A percentile compares a stretch with the other conserved stretches of the same genome.
These are phyloP conservation scores for Molossus alvarezi DNA, from an alignment of 2,797 vertebrate genomes.

Conservation along the genomic window DNA sequence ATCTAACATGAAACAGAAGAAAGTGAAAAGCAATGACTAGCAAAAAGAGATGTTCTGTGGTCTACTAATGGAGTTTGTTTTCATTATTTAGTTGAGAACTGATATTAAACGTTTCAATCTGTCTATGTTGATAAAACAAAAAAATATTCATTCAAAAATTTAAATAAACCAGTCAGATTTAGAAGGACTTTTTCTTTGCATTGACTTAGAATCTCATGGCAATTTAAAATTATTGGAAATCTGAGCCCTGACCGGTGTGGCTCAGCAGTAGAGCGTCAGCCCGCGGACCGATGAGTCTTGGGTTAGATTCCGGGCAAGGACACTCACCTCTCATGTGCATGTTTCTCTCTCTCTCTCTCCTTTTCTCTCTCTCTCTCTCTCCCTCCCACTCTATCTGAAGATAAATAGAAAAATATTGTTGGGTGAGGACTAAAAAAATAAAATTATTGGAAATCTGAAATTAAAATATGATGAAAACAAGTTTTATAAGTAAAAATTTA, in stretches of 20 bases:
- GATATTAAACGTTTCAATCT: background rate
- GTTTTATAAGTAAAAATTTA: conserved; percentile 62
- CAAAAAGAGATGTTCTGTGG: conserved; percentile 16
- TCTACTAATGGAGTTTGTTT: conserved; percentile 42
- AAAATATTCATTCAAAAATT: conserved; percentile 54
- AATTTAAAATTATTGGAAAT: conserved; percentile 50
- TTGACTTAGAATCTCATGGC: background rate
- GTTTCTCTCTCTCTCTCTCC: too few species aligned
- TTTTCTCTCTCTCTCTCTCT: too few species aligned
- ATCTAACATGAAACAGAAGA: conserved; percentile 22
- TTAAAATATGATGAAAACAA: conserved; percentile 49
- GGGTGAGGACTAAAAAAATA: too few species aligned
- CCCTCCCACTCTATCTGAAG: too few species aligned
- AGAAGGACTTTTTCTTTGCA: conserved; percentile 5
- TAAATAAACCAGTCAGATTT: conserved; percentile 45
- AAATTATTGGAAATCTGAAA: conserved; percentile 55
- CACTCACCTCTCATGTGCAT: too few species aligned
- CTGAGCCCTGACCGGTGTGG: background rate
- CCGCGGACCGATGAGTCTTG: too few species aligned
- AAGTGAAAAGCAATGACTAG: background rate
- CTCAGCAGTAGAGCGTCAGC: too few species aligned
- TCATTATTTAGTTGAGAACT: conserved; percentile 21
- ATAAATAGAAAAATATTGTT: too few species aligned
- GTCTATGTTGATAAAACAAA: conserved; percentile 18
- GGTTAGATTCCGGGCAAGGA: too few species aligned